Evolutionary conservation across 1,140 invertebrate genomes (phyloP).

Genomic region (Melipona quadrifasciata): DNA sequence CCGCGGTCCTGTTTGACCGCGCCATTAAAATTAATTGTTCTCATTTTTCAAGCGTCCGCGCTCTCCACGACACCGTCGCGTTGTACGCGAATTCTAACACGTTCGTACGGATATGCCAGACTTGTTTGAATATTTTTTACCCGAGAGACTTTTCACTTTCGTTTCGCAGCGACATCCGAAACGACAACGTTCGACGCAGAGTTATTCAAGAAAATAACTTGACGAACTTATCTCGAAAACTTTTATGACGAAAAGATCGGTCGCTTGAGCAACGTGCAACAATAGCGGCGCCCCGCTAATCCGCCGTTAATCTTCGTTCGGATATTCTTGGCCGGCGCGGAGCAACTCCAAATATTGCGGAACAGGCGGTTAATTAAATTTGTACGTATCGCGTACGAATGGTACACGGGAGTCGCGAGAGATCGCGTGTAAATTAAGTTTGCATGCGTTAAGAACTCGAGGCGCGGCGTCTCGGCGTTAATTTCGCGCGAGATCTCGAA

Average conservation of each 20-base stretch:
- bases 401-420: constrained; percentile 13
- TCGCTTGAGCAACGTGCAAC: neutral
- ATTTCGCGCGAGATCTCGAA: constrained; percentile 28
- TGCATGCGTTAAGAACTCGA: constrained; percentile 34
- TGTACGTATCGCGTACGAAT: constrained; percentile 30
- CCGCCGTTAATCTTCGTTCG: constrained; percentile 8
- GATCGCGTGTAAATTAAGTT: constrained; percentile 33
- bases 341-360: constrained; percentile 29
- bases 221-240: too few species aligned
- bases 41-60: neutral
- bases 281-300: neutral
- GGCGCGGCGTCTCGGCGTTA: constrained; percentile 16
- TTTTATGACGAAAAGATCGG: too few species aligned
- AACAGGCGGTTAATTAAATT: constrained; percentile 43
- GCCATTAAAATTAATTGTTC: constrained; percentile 22
- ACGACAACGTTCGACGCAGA: neutral
- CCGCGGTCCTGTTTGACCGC: neutral
- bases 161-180: too few species aligned
- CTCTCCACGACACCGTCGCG: too few species aligned
- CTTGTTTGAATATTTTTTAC: too few species aligned
- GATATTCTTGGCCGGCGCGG: neutral
- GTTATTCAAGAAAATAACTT: too few species aligned
- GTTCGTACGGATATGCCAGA: too few species aligned
- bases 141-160: too few species aligned
- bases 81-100: too few species aligned